Evolutionary conservation across 1,140 invertebrate species (phyloP).

Genomic region (Sesamia nonagrioides): DNA sequence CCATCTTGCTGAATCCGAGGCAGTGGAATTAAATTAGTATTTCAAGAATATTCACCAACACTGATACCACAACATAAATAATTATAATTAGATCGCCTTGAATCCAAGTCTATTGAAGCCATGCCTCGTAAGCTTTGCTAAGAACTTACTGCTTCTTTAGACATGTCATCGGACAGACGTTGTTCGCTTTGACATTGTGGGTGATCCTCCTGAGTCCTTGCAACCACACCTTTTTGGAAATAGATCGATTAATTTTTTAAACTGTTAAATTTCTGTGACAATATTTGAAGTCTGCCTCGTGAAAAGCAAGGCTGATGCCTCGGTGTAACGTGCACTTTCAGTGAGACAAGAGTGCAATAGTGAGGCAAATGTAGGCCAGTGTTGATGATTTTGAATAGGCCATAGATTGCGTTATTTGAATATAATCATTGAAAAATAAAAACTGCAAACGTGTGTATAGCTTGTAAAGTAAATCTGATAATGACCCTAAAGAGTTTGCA

Average conservation of each 20-base stretch:
- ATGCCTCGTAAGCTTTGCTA: slow-evolving; percentile 44
- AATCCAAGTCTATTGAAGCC: slow-evolving; percentile 51
- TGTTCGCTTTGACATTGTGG: slow-evolving; percentile 99
- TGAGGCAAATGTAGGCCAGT: slow-evolving; percentile 18
- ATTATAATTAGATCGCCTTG: slow-evolving; percentile 17
- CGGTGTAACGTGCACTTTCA: background rate
- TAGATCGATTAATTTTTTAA: slow-evolving; percentile 43
- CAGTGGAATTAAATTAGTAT: slow-evolving; percentile 1
- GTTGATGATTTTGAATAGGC: slow-evolving; percentile 9
- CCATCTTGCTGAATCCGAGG: background rate
- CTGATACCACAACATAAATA: slow-evolving; percentile 26
- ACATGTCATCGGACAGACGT: slow-evolving; percentile 99
- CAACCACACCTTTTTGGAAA: slow-evolving; percentile 94
- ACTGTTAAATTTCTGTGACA: background rate
- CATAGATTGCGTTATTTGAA: background rate
- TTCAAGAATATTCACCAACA: slow-evolving; percentile 25
- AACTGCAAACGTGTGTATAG: background rate
- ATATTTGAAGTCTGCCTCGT: slow-evolving; percentile 4
- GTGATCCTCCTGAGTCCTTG: slow-evolving; percentile 97
- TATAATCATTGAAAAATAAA: background rate
- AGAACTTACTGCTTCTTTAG: slow-evolving; percentile 99
- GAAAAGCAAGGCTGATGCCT: slow-evolving; percentile 34
- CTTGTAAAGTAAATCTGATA: background rate
- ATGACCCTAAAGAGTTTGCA: no score
- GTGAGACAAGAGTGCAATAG: slow-evolving; percentile 10